Conservation (phyloP, 2,888 invertebrate genomes). For the Poecilus cupreus region DNA sequence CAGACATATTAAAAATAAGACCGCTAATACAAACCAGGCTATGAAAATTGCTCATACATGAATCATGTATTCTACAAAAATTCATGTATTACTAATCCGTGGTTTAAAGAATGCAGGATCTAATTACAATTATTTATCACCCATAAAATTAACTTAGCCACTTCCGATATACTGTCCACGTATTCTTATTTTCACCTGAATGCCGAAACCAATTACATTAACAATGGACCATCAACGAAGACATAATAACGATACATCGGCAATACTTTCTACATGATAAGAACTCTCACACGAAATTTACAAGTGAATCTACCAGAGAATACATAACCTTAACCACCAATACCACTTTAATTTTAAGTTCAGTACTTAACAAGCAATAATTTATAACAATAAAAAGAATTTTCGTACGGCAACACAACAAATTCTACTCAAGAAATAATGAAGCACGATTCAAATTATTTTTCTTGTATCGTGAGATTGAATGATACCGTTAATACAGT, state of each 20-base stretch:
- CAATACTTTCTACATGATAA: background rate
- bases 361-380: too few species aligned
- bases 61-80: too few species aligned
- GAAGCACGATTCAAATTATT: conserved; percentile 6
- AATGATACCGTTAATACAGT: conserved; percentile 18
- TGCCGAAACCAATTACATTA: background rate
- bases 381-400: too few species aligned
- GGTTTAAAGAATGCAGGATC: background rate
- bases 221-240: background rate
- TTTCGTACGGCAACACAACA: too few species aligned
- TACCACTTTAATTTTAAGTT: too few species aligned
- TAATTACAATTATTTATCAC: background rate
- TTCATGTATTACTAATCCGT: too few species aligned
- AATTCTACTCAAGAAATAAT: background rate
- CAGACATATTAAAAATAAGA: too few species aligned
- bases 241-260: background rate
- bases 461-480: conserved; percentile 1
- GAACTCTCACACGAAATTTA: background rate
- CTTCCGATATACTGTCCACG: background rate
- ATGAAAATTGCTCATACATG: too few species aligned
- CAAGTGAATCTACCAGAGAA: background rate
- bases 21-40: too few species aligned
- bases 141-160: background rate
- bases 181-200: background rate
- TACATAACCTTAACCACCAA: too few species aligned